A percentile compares a stretch with the other conserved stretches of the same genome.
phyloP scores from a whole-genome alignment of 2,888 invertebrate genomes.

The Achlya flavicornis region DNA sequence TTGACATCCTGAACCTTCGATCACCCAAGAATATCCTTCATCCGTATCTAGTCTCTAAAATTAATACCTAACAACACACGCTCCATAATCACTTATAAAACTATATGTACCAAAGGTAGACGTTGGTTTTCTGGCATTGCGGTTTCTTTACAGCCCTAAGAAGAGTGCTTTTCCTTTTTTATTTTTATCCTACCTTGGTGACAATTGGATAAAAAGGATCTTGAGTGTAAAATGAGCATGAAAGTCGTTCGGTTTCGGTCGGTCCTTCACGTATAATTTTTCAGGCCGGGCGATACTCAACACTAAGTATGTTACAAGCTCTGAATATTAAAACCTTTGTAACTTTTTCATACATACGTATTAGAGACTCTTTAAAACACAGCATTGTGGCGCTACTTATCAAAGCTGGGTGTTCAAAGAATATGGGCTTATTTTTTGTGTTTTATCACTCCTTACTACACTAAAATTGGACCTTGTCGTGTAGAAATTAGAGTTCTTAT shows the following conservation, averaged over 20 bases:
- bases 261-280: constrained; percentile 54
- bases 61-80: no score
- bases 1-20: no score
- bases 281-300: constrained; percentile 59
- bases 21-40: no score
- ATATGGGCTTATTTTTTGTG: constrained; percentile 29
- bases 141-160: no score
- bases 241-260: constrained; percentile 53
- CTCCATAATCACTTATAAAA: no score
- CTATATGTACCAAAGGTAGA: no score
- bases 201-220: constrained; percentile 67
- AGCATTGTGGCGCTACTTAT: constrained; percentile 62
- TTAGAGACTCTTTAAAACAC: constrained; percentile 64
- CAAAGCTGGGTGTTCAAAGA: constrained; percentile 61
- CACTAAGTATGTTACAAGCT: constrained; percentile 63
- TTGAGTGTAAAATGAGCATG: constrained; percentile 37
- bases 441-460: constrained; percentile 10
- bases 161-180: constrained; percentile 29
- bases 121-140: no score
- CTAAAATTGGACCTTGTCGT: constrained; percentile 26
- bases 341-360: constrained; percentile 62
- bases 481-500: constrained; percentile 33
- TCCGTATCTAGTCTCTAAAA: no score
- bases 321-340: constrained; percentile 71
- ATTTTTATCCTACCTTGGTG: constrained; percentile 45